phyloP scores from a whole-genome alignment of 1,140 invertebrate species.

The Bombus superbus region DNA sequence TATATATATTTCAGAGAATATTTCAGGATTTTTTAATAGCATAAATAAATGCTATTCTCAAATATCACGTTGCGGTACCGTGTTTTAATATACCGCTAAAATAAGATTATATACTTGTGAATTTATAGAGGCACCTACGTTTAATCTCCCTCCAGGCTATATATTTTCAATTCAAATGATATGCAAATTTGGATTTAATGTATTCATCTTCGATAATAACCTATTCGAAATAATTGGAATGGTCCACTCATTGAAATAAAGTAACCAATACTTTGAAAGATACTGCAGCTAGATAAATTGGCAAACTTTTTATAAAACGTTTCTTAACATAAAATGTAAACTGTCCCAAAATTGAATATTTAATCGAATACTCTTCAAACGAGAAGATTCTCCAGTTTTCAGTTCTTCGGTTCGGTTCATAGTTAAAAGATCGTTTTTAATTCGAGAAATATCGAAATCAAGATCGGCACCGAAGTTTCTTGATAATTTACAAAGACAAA shows the following conservation, averaged over 20 bases:
- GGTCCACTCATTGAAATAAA: neutral
- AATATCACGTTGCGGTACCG: neutral
- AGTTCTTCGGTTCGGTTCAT: neutral
- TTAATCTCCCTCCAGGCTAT: neutral
- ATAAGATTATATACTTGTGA: neutral
- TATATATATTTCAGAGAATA: no score
- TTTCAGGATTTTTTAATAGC: no score
- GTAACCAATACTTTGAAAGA: neutral
- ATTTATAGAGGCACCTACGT: neutral
- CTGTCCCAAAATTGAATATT: no score
- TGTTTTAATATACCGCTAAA: neutral
- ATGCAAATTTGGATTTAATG: neutral
- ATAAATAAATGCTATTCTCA: no score
- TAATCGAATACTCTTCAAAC: no score
- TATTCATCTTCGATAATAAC: neutral
- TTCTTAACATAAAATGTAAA: neutral
- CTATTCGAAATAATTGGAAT: conserved; percentile 2
- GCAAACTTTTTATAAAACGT: neutral
- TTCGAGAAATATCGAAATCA: conserved; percentile 5
- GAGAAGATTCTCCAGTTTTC: no score
- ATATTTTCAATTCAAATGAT: conserved; percentile 14
- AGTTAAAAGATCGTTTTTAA: no score
- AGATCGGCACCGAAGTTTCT: neutral
- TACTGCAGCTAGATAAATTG: neutral
- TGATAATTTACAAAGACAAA: neutral